Evolutionary conservation across 1,140 invertebrate genomes (phyloP).

Genomic region (Brachystomella parvula): DNA sequence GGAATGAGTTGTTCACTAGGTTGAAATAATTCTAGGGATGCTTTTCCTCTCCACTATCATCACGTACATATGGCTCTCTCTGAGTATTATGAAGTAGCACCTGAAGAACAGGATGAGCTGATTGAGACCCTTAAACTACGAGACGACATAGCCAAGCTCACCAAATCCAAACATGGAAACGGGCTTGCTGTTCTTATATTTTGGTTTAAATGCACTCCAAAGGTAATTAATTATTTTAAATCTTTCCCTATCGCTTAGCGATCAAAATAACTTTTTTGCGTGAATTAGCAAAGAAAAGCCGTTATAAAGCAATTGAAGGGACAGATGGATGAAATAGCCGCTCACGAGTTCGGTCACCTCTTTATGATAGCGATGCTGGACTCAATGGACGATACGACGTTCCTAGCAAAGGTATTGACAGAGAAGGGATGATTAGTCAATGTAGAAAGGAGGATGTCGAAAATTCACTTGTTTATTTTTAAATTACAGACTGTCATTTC

Average conservation of each 20-base stretch:
- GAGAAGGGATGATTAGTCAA: not conserved
- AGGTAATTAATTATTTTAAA: not conserved
- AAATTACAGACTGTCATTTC: conserved; percentile 50
- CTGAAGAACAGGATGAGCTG: too few relatives aligned
- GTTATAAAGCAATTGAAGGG: conserved; percentile 62
- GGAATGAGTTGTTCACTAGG: too few relatives aligned
- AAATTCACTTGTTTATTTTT: conserved; percentile 24
- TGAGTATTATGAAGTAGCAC: too few relatives aligned
- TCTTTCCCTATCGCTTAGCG: not conserved
- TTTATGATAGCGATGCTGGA: conserved; percentile 77
- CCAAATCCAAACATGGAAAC: not conserved
- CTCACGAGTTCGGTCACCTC: conserved; percentile 76
- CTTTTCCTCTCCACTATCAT: too few relatives aligned
- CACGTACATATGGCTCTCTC: too few relatives aligned
- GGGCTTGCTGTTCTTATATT: not conserved
- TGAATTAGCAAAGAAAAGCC: not conserved
- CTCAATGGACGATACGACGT: conserved; percentile 79
- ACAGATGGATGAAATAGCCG: conserved; percentile 65
- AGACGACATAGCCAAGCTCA: too few relatives aligned
- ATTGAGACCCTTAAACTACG: too few relatives aligned
- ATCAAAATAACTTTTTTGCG: too few relatives aligned
- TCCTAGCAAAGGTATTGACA: conserved; percentile 64
- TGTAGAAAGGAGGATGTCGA: not conserved
- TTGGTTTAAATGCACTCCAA: not conserved
- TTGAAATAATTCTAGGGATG: too few relatives aligned